Evolutionary conservation across 2,888 invertebrate genomes (phyloP).

Genomic region (Nephrocerus scutellatus): DNA sequence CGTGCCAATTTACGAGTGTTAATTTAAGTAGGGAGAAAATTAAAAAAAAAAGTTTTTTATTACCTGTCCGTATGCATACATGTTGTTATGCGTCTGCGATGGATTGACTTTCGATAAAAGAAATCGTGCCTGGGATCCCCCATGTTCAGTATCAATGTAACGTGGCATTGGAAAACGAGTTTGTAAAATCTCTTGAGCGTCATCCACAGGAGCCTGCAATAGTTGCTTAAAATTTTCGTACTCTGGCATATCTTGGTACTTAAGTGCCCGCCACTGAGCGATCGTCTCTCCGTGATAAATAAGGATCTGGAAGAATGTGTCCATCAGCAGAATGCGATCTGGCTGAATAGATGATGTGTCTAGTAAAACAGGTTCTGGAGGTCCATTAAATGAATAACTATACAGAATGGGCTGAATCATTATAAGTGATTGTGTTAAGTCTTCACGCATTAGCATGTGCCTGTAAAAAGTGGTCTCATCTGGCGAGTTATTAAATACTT

Average conservation of each 20-base stretch:
- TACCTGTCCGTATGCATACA: conserved; percentile 86
- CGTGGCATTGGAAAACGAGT: conserved; percentile 97
- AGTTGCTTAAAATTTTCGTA: conserved; percentile 97
- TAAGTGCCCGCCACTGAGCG: conserved; percentile 91
- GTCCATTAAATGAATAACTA: conserved; percentile 96
- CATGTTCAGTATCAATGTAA: conserved; percentile 98
- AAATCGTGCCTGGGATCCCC: conserved; percentile 98
- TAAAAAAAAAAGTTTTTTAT: conserved; percentile 19
- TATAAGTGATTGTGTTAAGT: conserved; percentile 92
- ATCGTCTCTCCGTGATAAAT: conserved; percentile 99
- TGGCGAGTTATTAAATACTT: conserved; percentile 99
- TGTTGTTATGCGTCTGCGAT: conserved; percentile 99
- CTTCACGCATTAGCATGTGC: conserved; percentile 96
- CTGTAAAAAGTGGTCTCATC: conserved; percentile 99
- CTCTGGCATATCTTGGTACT: conserved; percentile 95
- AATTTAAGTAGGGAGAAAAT: conserved; percentile 20
- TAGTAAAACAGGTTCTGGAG: conserved; percentile 92
- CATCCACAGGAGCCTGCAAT: conserved; percentile 86
- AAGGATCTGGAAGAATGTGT: conserved; percentile 99
- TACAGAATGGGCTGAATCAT: conserved; percentile 99
- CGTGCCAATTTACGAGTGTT: conserved; percentile 44
- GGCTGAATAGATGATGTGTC: conserved; percentile 97
- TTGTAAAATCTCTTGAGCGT: conserved; percentile 93
- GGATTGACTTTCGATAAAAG: conserved; percentile 98
- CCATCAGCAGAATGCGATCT: conserved; percentile 96